Conservation (phyloP, 2,113 vertebrate species). For the Hemibagrus wyckioides region DNA sequence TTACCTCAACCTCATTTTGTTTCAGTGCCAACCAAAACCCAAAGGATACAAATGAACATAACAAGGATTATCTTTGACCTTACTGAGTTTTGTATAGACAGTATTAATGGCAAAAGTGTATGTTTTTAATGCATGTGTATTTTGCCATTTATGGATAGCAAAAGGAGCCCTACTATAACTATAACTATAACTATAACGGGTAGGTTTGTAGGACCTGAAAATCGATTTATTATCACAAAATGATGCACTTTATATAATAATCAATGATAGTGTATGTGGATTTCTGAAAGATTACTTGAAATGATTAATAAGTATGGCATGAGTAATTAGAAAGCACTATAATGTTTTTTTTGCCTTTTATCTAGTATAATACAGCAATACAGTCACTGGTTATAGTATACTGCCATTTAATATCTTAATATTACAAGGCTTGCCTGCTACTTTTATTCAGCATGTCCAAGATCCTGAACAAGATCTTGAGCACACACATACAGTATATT, state of each 20-base stretch:
- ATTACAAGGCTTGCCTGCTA: constrained; percentile 11
- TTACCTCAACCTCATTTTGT: neutral
- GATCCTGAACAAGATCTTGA: neutral
- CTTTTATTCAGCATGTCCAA: constrained; percentile 21
- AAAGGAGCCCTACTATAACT: neutral
- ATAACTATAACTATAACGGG: too few species aligned
- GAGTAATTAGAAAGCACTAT: constrained; percentile 5
- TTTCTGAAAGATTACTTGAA: neutral
- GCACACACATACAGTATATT: neutral
- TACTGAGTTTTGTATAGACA: neutral
- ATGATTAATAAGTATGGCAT: neutral
- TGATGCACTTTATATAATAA: constrained; percentile 12
- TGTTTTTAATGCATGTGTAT: constrained; percentile 4
- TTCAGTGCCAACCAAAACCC: neutral
- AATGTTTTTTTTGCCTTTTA: neutral
- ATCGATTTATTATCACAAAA: neutral
- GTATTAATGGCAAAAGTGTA: neutral
- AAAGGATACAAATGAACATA: neutral
- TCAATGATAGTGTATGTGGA: neutral
- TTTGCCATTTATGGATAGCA: neutral
- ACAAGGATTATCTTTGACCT: neutral
- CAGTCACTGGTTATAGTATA: neutral
- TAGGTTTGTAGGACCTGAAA: neutral
- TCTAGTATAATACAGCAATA: constrained; percentile 17
- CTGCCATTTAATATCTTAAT: constrained; percentile 11